Evolutionary conservation across 2,113 vertebrate genomes (phyloP).

Genomic region (Scalopus aquaticus): DNA sequence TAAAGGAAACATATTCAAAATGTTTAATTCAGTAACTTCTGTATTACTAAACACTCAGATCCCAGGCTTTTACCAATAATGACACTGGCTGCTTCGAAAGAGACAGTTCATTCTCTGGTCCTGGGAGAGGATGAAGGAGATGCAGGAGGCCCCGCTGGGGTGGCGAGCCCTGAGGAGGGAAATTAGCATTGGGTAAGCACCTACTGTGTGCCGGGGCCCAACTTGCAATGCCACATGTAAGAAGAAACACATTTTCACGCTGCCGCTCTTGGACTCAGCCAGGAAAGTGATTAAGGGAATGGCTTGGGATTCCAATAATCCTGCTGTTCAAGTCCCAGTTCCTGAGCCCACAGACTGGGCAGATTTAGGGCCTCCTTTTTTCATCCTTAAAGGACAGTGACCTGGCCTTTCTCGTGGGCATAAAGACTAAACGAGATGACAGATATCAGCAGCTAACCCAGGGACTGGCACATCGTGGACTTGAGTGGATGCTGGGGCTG

Average conservation of each 20-base stretch:
- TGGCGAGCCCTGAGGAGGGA: accelerated
- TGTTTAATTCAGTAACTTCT: constrained; percentile 67
- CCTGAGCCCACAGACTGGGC: background rate
- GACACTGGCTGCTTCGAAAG: background rate
- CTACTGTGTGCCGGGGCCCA: background rate
- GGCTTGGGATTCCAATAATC: background rate
- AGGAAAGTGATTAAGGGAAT: too few relatives aligned
- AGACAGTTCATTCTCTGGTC: background rate
- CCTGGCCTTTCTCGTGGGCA: accelerated
- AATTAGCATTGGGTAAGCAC: background rate
- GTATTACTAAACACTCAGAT: background rate
- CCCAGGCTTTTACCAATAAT: background rate
- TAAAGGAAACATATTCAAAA: constrained; percentile 54
- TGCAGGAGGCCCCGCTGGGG: background rate
- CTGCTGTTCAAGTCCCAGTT: background rate
- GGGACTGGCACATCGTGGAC: background rate
- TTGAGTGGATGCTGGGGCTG: background rate
- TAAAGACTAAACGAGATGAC: background rate
- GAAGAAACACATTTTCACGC: background rate
- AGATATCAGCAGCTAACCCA: accelerated
- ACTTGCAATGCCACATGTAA: background rate
- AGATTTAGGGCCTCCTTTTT: background rate
- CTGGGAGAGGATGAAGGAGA: background rate
- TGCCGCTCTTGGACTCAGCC: background rate
- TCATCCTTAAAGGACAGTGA: background rate